Percentiles rank a stretch among this genome's conserved stretches.
Evolutionary conservation across 2,113 vertebrate species (phyloP).

Genomic region (Gambusia holbrooki): DNA sequence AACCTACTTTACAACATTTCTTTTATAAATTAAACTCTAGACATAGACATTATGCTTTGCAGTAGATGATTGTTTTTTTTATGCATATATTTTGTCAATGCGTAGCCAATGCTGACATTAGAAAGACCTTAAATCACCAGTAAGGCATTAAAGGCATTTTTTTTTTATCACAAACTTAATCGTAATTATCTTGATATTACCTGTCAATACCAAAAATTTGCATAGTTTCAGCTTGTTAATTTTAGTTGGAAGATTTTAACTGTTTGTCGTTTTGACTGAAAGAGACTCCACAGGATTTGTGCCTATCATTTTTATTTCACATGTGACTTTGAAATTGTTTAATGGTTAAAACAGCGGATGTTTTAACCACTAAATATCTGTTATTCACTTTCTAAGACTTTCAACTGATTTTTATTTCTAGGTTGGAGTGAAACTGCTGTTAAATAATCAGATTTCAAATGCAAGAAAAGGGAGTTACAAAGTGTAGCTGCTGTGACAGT

Average conservation of each 20-base stretch:
- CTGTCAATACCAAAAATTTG: not conserved
- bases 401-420: too few species aligned
- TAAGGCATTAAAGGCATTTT: not conserved
- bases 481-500: too few species aligned
- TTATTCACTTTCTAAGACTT: too few species aligned
- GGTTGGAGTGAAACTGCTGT: too few species aligned
- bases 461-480: not conserved
- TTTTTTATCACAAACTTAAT: not conserved
- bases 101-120: not conserved
- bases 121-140: not conserved
- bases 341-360: too few species aligned
- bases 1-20: too few species aligned
- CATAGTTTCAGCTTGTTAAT: not conserved
- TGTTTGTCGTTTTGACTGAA: not conserved
- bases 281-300: not conserved
- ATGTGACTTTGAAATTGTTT: too few species aligned
- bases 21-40: not conserved
- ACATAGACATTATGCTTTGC: not conserved
- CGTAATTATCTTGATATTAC: not conserved
- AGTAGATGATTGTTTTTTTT: not conserved
- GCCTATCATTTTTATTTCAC: not conserved
- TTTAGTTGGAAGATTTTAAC: not conserved
- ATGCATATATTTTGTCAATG: not conserved
- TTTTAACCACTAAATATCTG: too few species aligned
- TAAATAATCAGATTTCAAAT: not conserved